Conservation (phyloP, 2,888 invertebrate genomes). For the Incurvaria masculella region DNA sequence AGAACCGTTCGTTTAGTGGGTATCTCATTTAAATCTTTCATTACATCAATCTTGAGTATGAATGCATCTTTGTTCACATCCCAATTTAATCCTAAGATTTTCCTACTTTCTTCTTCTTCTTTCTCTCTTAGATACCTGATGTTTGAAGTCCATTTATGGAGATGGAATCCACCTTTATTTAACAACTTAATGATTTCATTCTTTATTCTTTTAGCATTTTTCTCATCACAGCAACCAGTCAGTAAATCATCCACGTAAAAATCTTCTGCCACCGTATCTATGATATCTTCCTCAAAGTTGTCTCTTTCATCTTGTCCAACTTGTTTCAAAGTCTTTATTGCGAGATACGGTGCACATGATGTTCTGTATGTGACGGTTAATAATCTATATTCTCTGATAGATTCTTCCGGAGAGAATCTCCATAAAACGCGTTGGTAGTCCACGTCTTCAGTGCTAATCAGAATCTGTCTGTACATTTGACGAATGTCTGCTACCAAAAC, state of each 20-base stretch:
- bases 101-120: neutral
- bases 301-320: neutral
- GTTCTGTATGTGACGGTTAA: neutral
- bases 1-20: neutral
- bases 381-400: neutral
- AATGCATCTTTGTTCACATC: neutral
- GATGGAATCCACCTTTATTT: neutral
- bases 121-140: neutral
- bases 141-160: slow-evolving; percentile 1
- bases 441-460: neutral
- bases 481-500: neutral
- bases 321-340: neutral
- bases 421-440: neutral
- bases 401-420: neutral
- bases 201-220: neutral
- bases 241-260: neutral
- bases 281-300: neutral
- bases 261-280: neutral
- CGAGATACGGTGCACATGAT: neutral
- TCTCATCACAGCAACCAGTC: neutral
- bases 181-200: neutral
- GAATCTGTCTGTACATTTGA: neutral
- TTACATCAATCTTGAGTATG: neutral
- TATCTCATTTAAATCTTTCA: neutral
- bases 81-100: neutral